Evolutionary conservation across 2,797 vertebrate species (phyloP).

Genomic region (Hippocampus kuda): DNA sequence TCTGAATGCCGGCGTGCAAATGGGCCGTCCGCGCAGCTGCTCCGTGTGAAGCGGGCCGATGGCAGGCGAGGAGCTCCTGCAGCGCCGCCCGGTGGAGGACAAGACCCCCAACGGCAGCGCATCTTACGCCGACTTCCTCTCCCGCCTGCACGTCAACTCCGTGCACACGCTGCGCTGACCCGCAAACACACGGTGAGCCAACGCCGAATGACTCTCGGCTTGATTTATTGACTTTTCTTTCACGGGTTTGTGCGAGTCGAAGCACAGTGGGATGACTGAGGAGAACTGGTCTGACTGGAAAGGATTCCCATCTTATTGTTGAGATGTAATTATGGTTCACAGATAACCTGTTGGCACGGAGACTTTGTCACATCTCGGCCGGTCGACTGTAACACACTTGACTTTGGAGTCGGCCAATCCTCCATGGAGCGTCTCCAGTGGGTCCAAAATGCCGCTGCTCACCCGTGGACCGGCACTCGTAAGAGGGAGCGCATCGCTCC

Average conservation of each 20-base stretch:
- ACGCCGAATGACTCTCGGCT: background rate
- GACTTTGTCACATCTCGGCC: background rate
- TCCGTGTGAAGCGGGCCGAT: slow-evolving; percentile 65
- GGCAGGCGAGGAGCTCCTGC: slow-evolving; percentile 62
- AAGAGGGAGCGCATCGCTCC: too few species aligned
- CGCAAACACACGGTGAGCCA: background rate
- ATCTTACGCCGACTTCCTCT: slow-evolving; percentile 72
- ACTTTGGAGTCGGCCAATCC: too few species aligned
- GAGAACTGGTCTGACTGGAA: background rate
- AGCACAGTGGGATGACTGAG: background rate
- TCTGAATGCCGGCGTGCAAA: too few species aligned
- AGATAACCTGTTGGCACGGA: background rate
- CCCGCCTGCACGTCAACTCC: slow-evolving; percentile 68
- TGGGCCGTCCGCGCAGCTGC: too few species aligned
- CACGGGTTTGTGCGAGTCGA: background rate
- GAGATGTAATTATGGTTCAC: background rate
- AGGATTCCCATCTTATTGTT: background rate
- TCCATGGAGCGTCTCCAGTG: too few species aligned
- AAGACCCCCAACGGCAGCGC: slow-evolving; percentile 73
- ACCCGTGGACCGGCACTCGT: too few species aligned
- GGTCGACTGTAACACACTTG: too few species aligned
- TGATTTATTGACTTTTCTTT: background rate
- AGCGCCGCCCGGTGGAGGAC: slow-evolving; percentile 70
- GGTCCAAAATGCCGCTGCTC: too few species aligned
- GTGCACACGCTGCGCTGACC: slow-evolving; percentile 58